A percentile compares a stretch with the other conserved stretches of the same genome.
phyloP scores from a whole-genome alignment of 2,888 invertebrate genomes.

The Rhagium mordax region DNA sequence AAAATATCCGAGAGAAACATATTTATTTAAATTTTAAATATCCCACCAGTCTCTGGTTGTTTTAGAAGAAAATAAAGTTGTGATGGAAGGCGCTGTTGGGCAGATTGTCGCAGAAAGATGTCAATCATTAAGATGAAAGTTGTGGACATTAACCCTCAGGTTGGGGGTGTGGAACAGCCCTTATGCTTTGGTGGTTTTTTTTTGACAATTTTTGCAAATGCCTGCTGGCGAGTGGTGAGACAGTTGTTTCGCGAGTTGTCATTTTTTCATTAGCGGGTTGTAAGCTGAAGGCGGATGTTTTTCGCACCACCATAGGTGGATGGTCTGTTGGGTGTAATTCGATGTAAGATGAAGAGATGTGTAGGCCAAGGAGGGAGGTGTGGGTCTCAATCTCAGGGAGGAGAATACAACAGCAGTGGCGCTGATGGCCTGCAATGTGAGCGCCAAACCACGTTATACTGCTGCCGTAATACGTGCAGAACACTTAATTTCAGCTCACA shows the following conservation, averaged over 20 bases:
- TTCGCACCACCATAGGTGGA: conserved; percentile 59
- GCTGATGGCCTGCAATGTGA: conserved; percentile 67
- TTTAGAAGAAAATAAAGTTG: conserved; percentile 37
- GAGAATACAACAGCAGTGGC: conserved; percentile 66
- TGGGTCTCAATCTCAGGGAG: conserved; percentile 66
- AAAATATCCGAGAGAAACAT: conserved; percentile 25
- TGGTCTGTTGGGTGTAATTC: conserved; percentile 65
- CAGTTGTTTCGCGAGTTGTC: conserved; percentile 21
- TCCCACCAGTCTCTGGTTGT: conserved; percentile 41
- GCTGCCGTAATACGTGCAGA: conserved; percentile 31
- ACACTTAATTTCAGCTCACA: conserved; percentile 33
- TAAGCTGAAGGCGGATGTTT: conserved; percentile 39
- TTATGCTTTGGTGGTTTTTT: conserved; percentile 27
- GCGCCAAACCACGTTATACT: conserved; percentile 63
- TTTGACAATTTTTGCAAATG: conserved; percentile 31
- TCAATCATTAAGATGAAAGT: conserved; percentile 33
- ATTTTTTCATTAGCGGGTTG: conserved; percentile 35
- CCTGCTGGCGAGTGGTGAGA: conserved; percentile 26
- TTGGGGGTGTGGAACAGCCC: conserved; percentile 16
- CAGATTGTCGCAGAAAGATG: conserved; percentile 26
- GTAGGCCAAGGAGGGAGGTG: conserved; percentile 60
- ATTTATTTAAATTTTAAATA: conserved; percentile 37
- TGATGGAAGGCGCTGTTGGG: conserved; percentile 30
- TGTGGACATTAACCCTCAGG: conserved; percentile 26
- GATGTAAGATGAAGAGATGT: conserved; percentile 66